These are phyloP conservation scores for Craterocephalus amniculus DNA, from an alignment of 2,797 vertebrate species.

Conservation along the genomic window DNA sequence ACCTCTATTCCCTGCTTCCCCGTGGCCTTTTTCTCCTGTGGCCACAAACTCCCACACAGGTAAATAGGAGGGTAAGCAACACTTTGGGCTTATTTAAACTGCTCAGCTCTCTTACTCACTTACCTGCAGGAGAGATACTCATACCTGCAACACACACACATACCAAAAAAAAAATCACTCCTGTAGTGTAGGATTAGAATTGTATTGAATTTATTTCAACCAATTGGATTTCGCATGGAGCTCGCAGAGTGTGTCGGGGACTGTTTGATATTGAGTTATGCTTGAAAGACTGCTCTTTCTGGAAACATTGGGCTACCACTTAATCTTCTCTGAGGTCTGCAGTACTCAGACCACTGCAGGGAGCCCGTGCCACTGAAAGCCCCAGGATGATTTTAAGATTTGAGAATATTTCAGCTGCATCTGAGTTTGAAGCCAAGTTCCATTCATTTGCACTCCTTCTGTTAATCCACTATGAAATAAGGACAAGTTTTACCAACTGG, in stretches of 20 bases:
- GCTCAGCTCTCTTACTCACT: conserved; percentile 57
- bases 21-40: conserved; percentile 73
- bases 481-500: conserved; percentile 19
- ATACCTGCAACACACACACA: conserved; percentile 38
- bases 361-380: conserved; percentile 57
- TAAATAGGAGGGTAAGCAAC: conserved; percentile 71
- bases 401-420: conserved; percentile 62
- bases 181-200: conserved; percentile 46
- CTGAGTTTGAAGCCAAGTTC: conserved; percentile 61
- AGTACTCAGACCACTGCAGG: conserved; percentile 53
- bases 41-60: conserved; percentile 63
- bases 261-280: conserved; percentile 77
- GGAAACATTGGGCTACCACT: conserved; percentile 66
- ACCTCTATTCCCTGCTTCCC: conserved; percentile 78
- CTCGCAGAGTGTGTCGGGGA: conserved; percentile 68
- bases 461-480: neutral
- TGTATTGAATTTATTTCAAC: conserved; percentile 73
- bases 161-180: neutral
- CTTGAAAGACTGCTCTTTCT: conserved; percentile 70
- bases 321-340: conserved; percentile 66
- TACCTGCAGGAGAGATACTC: conserved; percentile 50
- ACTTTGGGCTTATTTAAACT: conserved; percentile 78
- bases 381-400: conserved; percentile 56
- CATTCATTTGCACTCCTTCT: conserved; percentile 23
- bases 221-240: conserved; percentile 69